Evolutionary conservation across 2,797 vertebrate species (phyloP).

Genomic region (Phalanger gymnotis): DNA sequence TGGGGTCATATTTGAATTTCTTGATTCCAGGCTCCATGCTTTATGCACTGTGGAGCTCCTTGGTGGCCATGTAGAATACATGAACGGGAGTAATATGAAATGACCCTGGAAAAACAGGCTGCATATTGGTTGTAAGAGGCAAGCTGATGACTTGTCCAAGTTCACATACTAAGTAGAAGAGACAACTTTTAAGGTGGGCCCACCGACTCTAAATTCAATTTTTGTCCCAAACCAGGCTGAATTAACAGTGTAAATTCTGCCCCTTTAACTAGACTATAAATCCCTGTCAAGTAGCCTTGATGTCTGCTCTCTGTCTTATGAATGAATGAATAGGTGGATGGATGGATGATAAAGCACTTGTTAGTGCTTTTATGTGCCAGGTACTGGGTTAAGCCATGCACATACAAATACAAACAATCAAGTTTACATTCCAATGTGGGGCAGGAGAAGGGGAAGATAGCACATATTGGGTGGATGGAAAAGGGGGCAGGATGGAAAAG

Average conservation of each 20-base stretch:
- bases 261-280: neutral
- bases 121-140: neutral
- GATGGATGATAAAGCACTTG: neutral
- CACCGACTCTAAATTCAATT: neutral
- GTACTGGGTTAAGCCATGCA: neutral
- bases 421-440: neutral
- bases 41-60: neutral
- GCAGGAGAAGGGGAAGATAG: neutral
- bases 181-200: neutral
- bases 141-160: neutral
- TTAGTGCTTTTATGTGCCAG: neutral
- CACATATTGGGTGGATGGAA: neutral
- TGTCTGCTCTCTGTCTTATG: neutral
- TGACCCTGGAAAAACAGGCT: neutral
- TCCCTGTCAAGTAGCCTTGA: neutral
- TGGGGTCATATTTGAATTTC: neutral
- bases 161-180: neutral
- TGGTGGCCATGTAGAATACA: neutral
- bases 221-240: neutral
- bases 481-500: neutral
- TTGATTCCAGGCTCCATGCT: neutral
- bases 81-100: neutral
- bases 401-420: neutral
- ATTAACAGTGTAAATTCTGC: neutral
- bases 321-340: neutral